Conservation (phyloP, 1,140 invertebrate species). For the Penaeus chinensis region DNA sequence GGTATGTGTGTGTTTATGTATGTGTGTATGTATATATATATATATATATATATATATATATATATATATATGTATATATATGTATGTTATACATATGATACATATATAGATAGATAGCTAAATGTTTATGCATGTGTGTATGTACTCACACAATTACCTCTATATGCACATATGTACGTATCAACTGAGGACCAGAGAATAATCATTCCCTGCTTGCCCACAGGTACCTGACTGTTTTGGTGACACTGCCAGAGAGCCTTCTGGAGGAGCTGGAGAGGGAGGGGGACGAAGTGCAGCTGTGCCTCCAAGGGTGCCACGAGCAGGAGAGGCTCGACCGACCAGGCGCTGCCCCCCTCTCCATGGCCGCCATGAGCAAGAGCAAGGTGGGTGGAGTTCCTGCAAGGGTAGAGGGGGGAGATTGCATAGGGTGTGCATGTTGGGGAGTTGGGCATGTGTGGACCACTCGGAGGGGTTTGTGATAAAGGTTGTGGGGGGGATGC, state of each 20-base stretch:
- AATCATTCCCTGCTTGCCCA: background rate
- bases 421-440: conserved; percentile 62
- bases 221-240: conserved; percentile 72
- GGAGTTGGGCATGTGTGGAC: conserved; percentile 57
- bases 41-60: conserved; percentile 13
- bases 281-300: conserved; percentile 69
- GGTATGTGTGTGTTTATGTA: background rate
- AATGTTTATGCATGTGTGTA: background rate
- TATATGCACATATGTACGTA: background rate
- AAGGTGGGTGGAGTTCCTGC: conserved; percentile 18
- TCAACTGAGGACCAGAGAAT: background rate
- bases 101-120: background rate
- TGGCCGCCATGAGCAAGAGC: conserved; percentile 28
- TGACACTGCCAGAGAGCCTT: conserved; percentile 71
- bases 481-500: conserved; percentile 45
- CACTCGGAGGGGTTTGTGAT: conserved; percentile 69
- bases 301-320: conserved; percentile 71
- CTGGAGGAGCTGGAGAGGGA: conserved; percentile 63
- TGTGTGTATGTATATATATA: background rate
- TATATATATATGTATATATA: background rate
- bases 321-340: conserved; percentile 67
- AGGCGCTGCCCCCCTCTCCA: background rate
- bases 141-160: background rate
- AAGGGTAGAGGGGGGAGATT: conserved; percentile 69
- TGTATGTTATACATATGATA: background rate